These are phyloP conservation scores for Dichetophora obliterata DNA, from an alignment of 2,888 invertebrate species.

Conservation along the genomic window DNA sequence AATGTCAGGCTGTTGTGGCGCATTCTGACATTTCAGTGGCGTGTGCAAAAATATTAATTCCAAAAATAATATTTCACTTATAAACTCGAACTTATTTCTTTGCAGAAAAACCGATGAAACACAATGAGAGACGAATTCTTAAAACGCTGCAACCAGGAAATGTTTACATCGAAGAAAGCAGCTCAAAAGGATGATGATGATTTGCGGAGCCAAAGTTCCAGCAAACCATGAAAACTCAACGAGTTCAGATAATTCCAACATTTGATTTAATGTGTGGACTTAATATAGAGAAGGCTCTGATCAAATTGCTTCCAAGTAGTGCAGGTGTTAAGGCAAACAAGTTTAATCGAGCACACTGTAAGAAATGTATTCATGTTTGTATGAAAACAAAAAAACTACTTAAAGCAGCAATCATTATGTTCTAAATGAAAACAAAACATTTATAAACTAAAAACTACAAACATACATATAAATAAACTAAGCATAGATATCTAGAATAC, in stretches of 20 bases:
- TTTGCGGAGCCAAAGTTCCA: neutral
- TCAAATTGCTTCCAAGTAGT: neutral
- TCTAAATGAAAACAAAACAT: conserved; percentile 20
- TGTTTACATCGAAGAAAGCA: conserved; percentile 68
- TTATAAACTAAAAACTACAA: conserved; percentile 42
- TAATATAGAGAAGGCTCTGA: neutral
- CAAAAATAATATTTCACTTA: neutral
- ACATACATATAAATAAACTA: conserved; percentile 47
- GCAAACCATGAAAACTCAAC: neutral
- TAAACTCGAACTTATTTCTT: conserved; percentile 30
- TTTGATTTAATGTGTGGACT: too few species aligned
- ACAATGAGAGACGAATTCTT: conserved; percentile 62
- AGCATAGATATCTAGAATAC: neutral
- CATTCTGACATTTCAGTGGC: neutral
- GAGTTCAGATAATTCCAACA: too few species aligned
- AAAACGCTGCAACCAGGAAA: conserved; percentile 66
- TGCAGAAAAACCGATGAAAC: conserved; percentile 60
- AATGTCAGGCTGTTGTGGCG: neutral
- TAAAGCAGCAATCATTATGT: conserved; percentile 15
- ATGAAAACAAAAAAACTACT: conserved; percentile 30
- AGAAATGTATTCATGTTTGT: neutral
- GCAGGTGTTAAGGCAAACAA: neutral
- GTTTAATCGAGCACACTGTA: neutral
- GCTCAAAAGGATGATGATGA: conserved; percentile 61
- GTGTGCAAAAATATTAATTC: neutral